Evolutionary conservation across 2,888 invertebrate genomes (phyloP).

Genomic region (Caprella mutica): DNA sequence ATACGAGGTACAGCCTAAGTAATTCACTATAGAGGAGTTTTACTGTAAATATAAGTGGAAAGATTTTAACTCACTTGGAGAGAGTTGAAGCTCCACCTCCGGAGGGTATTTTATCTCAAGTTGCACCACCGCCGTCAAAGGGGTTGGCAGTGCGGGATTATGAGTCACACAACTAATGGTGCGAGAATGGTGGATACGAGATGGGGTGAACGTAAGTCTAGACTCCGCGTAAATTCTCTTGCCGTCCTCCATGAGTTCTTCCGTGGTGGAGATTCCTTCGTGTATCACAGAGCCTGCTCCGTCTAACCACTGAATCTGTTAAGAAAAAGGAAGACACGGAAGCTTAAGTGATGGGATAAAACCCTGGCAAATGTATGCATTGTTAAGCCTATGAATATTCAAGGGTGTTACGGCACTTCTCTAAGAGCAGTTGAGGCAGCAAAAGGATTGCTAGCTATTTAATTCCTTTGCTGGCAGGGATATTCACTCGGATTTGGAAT

Average conservation of each 20-base stretch:
- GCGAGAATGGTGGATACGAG: slow-evolving; percentile 78
- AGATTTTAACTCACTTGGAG: slow-evolving; percentile 18
- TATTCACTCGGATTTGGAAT: no score
- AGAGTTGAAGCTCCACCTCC: slow-evolving; percentile 37
- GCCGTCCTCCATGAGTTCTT: slow-evolving; percentile 60
- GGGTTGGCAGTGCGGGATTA: slow-evolving; percentile 28
- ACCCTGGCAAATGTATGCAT: no score
- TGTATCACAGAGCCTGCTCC: slow-evolving; percentile 49
- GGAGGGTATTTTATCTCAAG: slow-evolving; percentile 38
- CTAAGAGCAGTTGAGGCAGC: no score
- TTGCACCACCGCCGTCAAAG: slow-evolving; percentile 36
- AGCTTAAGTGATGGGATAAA: no score
- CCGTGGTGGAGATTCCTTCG: slow-evolving; percentile 65
- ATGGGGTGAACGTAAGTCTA: slow-evolving; percentile 67
- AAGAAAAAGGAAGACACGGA: not conserved
- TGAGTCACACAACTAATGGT: slow-evolving; percentile 63
- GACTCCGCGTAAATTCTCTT: slow-evolving; percentile 75
- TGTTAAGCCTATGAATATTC: no score
- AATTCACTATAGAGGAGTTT: no score
- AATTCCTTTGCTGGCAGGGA: no score
- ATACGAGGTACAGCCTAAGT: no score
- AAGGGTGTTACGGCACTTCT: no score
- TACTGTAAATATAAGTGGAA: no score
- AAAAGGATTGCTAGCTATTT: no score
- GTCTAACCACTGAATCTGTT: slow-evolving; percentile 20